These are phyloP conservation scores for Autographa pulchrina DNA, from an alignment of 2,888 invertebrate genomes.

Conservation along the genomic window DNA sequence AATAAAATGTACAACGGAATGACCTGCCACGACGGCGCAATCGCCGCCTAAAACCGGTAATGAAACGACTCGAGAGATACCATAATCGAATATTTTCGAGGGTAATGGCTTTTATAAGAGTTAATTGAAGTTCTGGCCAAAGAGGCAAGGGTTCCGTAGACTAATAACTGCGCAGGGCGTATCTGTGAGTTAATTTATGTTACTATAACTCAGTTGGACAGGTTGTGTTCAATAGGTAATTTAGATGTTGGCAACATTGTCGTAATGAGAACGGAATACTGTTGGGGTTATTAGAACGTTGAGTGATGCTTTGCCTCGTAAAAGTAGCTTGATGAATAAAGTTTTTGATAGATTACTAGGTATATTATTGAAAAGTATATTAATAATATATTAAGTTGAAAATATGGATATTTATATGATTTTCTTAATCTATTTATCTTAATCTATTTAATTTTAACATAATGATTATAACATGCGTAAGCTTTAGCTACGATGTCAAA, in stretches of 20 bases:
- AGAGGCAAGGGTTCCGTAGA: slow-evolving; percentile 67
- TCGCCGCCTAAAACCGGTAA: slow-evolving; percentile 68
- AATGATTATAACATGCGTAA: too few species aligned
- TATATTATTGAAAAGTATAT: too few species aligned
- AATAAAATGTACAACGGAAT: slow-evolving; percentile 74
- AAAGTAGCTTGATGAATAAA: slow-evolving; percentile 56
- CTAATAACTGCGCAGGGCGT: slow-evolving; percentile 78
- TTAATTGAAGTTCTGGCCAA: slow-evolving; percentile 64
- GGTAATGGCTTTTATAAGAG: slow-evolving; percentile 68
- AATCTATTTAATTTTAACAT: too few species aligned
- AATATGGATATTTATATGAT: too few species aligned
- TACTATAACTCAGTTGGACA: slow-evolving; percentile 86
- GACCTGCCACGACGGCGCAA: slow-evolving; percentile 59
- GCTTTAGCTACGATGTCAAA: too few species aligned
- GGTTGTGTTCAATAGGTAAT: slow-evolving; percentile 85
- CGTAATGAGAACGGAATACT: slow-evolving; percentile 81
- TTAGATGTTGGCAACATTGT: slow-evolving; percentile 88
- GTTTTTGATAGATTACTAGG: neutral
- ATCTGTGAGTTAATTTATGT: slow-evolving; percentile 84
- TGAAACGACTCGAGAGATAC: slow-evolving; percentile 66
- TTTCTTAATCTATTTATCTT: too few species aligned
- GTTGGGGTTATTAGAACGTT: slow-evolving; percentile 70
- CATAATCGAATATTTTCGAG: slow-evolving; percentile 67
- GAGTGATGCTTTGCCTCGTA: slow-evolving; percentile 69
- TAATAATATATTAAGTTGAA: neutral